Percentiles rank a stretch among this genome's conserved stretches.
Evolutionary conservation across 2,797 vertebrate genomes (phyloP).

Genomic region (Botia almorhae): DNA sequence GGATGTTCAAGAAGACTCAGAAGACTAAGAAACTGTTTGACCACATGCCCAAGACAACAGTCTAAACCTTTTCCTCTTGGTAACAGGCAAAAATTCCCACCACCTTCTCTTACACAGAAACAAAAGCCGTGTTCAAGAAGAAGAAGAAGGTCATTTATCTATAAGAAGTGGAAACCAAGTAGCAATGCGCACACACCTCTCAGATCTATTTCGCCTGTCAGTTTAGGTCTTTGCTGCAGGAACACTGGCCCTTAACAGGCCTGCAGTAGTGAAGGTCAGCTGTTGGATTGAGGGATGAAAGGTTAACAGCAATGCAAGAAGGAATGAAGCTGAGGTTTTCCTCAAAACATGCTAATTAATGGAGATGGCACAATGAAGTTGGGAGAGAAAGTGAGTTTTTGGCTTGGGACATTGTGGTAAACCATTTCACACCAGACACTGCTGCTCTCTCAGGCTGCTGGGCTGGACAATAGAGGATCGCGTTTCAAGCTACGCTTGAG

Average conservation of each 20-base stretch:
- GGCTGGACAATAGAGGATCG: conserved; percentile 56
- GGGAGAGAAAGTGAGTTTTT: conserved; percentile 42
- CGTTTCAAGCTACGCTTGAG: conserved; percentile 51
- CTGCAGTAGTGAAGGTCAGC: not conserved
- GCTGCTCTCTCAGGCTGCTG: conserved; percentile 55
- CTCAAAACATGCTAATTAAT: conserved; percentile 5
- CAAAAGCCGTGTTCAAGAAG: not conserved
- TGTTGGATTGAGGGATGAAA: not conserved
- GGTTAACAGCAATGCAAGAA: not conserved
- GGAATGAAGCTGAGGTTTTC: conserved; percentile 16
- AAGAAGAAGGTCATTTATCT: too few species aligned
- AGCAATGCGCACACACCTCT: not conserved
- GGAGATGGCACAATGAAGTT: conserved; percentile 30
- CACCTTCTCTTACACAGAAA: not conserved
- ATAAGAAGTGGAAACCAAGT: not conserved
- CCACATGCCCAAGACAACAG: not conserved
- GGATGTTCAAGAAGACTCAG: not conserved
- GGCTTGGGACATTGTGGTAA: conserved; percentile 61
- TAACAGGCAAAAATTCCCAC: not conserved
- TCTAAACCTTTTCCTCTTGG: not conserved
- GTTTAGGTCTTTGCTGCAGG: not conserved
- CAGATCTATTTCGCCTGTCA: not conserved
- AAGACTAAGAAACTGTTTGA: not conserved
- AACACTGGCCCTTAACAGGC: not conserved
- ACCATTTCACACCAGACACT: conserved; percentile 65